These are phyloP conservation scores for Eremophila alpestris DNA, from an alignment of 2,797 vertebrate genomes.

Conservation along the genomic window DNA sequence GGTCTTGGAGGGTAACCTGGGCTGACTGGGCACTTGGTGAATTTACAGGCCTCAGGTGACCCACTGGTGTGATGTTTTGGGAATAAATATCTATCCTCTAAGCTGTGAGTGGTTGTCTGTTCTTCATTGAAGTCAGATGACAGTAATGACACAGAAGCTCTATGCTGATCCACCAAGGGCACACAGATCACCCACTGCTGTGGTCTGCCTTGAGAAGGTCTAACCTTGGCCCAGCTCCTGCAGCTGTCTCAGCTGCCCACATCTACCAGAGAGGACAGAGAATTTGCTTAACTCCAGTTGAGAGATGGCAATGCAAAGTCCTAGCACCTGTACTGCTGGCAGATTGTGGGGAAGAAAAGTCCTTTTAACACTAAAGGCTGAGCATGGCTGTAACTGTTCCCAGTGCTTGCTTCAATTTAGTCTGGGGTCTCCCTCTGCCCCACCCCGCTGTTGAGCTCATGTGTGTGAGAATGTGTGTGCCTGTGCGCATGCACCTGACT, in stretches of 20 bases:
- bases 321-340: not conserved
- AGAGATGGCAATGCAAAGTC: not conserved
- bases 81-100: not conserved
- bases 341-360: not conserved
- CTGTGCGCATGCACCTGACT: constrained; percentile 53
- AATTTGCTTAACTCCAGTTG: not conserved
- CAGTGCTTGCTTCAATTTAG: not conserved
- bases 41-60: not conserved
- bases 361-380: not conserved
- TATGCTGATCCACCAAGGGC: not conserved
- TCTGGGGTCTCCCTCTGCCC: not conserved
- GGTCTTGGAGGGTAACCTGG: not conserved
- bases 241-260: rapidly evolving
- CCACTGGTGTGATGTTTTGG: not conserved
- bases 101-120: not conserved
- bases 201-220: not conserved
- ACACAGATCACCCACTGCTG: not conserved
- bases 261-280: not conserved
- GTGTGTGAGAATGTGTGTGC: not conserved
- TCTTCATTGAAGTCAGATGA: not conserved
- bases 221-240: not conserved
- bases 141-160: not conserved
- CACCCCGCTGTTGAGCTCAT: not conserved
- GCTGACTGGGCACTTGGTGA: not conserved
- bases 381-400: not conserved